phyloP scores from a whole-genome alignment of 2,888 invertebrate species.

The Acleris emargana region DNA sequence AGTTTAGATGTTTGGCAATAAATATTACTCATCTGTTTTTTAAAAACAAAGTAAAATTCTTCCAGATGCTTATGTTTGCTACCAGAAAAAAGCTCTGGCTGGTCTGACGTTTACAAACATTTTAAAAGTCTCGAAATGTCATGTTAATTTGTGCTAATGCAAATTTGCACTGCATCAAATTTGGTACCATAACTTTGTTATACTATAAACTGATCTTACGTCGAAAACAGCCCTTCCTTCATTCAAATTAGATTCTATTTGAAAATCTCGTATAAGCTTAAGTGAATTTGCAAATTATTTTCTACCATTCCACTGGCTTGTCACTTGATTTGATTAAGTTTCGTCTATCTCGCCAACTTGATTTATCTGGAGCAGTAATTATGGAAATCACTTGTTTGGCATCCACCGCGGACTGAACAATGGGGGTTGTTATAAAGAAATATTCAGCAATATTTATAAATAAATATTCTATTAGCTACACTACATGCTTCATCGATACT shows the following conservation, averaged over 20 bases:
- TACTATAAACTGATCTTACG: background rate
- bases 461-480: too few species aligned
- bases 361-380: conserved; percentile 16
- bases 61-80: background rate
- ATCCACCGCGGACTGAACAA: background rate
- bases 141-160: conserved; percentile 55
- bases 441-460: background rate
- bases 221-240: background rate
- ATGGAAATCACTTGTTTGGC: background rate
- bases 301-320: conserved; percentile 20
- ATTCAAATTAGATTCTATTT: background rate
- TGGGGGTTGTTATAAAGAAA: background rate
- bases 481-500: too few species aligned
- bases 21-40: background rate
- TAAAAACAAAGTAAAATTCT: background rate
- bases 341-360: conserved; percentile 8
- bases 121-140: conserved; percentile 43
- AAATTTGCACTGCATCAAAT: conserved; percentile 11
- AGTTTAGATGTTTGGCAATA: conserved; percentile 9
- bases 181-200: too few species aligned
- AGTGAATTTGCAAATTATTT: conserved; percentile 23
- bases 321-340: conserved; percentile 19
- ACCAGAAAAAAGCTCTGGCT: background rate
- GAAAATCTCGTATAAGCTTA: conserved; percentile 9
- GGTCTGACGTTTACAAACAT: background rate